Evolutionary conservation across 2,888 invertebrate genomes (phyloP), one percentile per base, ranked within the genome.

Genomic region (Drosophila nr. medialis): DNA sequence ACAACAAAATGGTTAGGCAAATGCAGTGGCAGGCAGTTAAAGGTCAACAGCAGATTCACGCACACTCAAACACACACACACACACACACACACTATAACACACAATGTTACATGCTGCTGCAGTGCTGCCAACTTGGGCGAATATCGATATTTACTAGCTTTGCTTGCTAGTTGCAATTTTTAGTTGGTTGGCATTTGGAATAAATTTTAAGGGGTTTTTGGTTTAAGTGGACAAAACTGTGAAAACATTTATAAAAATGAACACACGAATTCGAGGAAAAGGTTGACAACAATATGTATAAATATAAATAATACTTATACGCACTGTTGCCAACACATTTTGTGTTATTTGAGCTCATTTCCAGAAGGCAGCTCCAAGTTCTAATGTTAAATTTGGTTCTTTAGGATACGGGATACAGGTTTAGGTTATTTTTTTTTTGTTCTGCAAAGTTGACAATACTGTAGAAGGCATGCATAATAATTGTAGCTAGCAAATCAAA

Each of bases 371-470:
- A 48, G 24, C 24, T 48, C 4, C 13, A 15, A 29, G 27, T 55
- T 55, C 13, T 27, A 21, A 34, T 40, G 56, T 48, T 45, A 32
- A 21, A 60, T 24, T 24, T 21, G 1, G 21, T 1, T 54, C 64
- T 60, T 55, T 5, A 6, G 56, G 45, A 32, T 67, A 30, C 54
- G 21, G 29, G 10, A n/a, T 40, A 56, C 29, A 0, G 63, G 64
- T 75, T 75, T 59, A 55, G 69, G 42, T 67, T 72, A 29, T 13
- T 27, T 27, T 56, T 40, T 30, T 21, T 24, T 34, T 27, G n/a
- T 13, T 24, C 3, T 4, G 10, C 29, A 63, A 77, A 81, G 85
- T 89, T 91, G 91, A 86, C 88, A 86, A 80, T 81, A 89, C 86
- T 86, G 77, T 75, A 84, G 65, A 62, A 81, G 86, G 76, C 89